Evolutionary conservation across 2,888 invertebrate species (phyloP).

Genomic region (Spodoptera picta): DNA sequence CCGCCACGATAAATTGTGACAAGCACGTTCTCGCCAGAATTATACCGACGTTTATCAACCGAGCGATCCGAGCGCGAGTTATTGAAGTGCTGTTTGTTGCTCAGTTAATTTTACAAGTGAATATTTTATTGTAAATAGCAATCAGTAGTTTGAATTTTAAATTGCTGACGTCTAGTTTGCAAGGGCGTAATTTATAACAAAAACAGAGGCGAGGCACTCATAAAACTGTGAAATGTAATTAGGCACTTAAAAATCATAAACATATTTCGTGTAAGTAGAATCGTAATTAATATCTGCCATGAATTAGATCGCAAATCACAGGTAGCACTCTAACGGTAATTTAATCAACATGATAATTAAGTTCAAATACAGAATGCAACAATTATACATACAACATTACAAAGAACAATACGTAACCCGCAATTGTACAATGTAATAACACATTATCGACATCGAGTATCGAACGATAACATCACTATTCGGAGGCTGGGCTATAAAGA

Average conservation of each 20-base stretch:
- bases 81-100: constrained; percentile 50
- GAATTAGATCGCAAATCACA: constrained; percentile 22
- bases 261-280: constrained; percentile 16
- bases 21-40: constrained; percentile 70
- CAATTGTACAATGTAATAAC: constrained; percentile 70
- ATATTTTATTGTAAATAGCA: constrained; percentile 57
- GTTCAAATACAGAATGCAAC: constrained; percentile 33
- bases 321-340: constrained; percentile 30
- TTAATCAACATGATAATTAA: constrained; percentile 44
- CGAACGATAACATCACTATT: constrained; percentile 79
- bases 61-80: constrained; percentile 47
- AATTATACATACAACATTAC: constrained; percentile 49
- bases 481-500: constrained; percentile 80
- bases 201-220: constrained; percentile 18
- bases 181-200: constrained; percentile 28
- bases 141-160: constrained; percentile 43
- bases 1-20: constrained; percentile 82
- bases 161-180: constrained; percentile 38
- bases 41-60: constrained; percentile 66
- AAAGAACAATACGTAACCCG: constrained; percentile 62
- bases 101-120: constrained; percentile 52
- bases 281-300: not conserved
- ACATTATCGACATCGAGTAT: constrained; percentile 78
- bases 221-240: constrained; percentile 4
- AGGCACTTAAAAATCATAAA: not conserved